A percentile compares a stretch with the other conserved stretches of the same genome.
These are phyloP conservation scores for Micromesistius poutassou DNA, from an alignment of 2,797 vertebrate species.

Conservation along the genomic window DNA sequence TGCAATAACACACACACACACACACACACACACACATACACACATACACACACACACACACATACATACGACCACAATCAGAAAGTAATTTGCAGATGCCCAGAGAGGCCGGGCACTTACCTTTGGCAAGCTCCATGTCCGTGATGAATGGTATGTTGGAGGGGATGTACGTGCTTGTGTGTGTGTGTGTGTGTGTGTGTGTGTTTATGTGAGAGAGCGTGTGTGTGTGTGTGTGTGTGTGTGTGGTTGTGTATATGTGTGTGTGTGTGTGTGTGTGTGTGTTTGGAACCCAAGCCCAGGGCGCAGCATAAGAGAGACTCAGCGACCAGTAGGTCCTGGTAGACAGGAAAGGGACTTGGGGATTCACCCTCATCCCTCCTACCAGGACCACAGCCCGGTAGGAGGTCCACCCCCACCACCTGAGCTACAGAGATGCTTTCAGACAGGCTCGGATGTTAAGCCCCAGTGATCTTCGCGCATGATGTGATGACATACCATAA, in stretches of 20 bases:
- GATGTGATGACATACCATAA: neutral
- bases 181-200: neutral
- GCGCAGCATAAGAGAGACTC: neutral
- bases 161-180: neutral
- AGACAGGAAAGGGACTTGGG: no score
- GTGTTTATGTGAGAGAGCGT: neutral
- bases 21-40: neutral
- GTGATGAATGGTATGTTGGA: constrained; percentile 5
- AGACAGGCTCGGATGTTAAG: neutral
- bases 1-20: constrained; percentile 10
- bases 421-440: neutral
- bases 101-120: neutral
- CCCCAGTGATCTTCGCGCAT: neutral
- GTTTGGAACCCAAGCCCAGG: neutral
- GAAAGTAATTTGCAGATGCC: neutral
- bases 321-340: no score
- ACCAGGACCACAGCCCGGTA: no score
- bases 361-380: no score
- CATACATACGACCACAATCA: neutral
- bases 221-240: no score
- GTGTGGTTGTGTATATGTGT: no score
- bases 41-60: constrained; percentile 1
- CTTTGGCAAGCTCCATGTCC: constrained; percentile 1
- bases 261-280: neutral
- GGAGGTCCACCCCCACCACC: neutral